phyloP scores from a whole-genome alignment of 2,797 vertebrate species.

The Pangasius krempfi region DNA sequence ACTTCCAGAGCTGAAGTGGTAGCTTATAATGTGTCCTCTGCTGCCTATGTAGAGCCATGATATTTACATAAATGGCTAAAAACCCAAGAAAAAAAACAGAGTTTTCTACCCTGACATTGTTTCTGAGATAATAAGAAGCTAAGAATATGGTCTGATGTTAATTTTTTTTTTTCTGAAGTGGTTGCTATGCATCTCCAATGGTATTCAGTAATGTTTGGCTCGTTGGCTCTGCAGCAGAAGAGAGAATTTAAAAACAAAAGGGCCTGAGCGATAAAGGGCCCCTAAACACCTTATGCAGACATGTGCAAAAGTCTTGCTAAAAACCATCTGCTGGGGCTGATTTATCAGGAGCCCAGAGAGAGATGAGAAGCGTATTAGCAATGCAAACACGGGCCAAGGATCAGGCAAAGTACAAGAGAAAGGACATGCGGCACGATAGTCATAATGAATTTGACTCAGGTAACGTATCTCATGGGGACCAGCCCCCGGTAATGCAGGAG shows the following conservation, averaged over 20 bases:
- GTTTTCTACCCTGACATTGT: background rate
- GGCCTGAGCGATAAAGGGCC: slow-evolving; percentile 42
- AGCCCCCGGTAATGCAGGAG: slow-evolving; percentile 40
- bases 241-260: slow-evolving; percentile 41
- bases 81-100: too few species aligned
- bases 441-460: slow-evolving; percentile 62
- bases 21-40: background rate
- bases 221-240: background rate
- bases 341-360: slow-evolving; percentile 54
- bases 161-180: background rate
- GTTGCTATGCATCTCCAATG: background rate
- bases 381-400: slow-evolving; percentile 59
- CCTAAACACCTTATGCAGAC: slow-evolving; percentile 29
- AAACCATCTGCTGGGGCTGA: slow-evolving; percentile 57
- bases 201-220: background rate
- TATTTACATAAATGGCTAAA: background rate
- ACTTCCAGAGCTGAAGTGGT: background rate
- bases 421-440: slow-evolving; percentile 51
- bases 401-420: slow-evolving; percentile 58
- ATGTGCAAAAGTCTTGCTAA: slow-evolving; percentile 52
- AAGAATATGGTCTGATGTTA: too few species aligned
- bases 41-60: background rate
- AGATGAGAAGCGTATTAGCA: slow-evolving; percentile 56
- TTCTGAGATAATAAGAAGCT: background rate
- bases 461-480: slow-evolving; percentile 48